These are phyloP conservation scores for Hyperoodon ampullatus DNA, from an alignment of 2,113 vertebrate genomes.

Conservation along the genomic window DNA sequence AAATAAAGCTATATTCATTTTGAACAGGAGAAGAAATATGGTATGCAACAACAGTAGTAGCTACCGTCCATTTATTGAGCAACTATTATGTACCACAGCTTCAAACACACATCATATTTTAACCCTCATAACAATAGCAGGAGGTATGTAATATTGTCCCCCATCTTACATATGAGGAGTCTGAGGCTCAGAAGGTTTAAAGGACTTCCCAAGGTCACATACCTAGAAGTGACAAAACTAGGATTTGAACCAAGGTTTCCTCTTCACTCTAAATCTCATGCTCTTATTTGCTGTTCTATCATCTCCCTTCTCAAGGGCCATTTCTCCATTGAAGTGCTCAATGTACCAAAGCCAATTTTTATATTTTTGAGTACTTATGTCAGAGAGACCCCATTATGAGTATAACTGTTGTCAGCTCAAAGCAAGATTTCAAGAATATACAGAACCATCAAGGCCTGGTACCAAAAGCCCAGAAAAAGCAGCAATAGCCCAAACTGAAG, in stretches of 20 bases:
- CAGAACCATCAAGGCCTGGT: neutral
- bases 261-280: neutral
- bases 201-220: neutral
- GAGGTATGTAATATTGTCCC: neutral
- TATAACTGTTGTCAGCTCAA: neutral
- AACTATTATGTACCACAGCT: neutral
- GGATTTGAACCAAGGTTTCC: neutral
- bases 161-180: neutral
- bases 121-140: neutral
- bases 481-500: neutral
- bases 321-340: slow-evolving; percentile 24
- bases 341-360: slow-evolving; percentile 12
- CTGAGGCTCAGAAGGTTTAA: slow-evolving; percentile 34
- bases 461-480: neutral
- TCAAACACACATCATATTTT: slow-evolving; percentile 29
- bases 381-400: neutral
- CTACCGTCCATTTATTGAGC: slow-evolving; percentile 14
- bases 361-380: neutral
- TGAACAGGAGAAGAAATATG: neutral
- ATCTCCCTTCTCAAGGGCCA: neutral
- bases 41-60: slow-evolving; percentile 28
- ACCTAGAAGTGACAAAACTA: slow-evolving; percentile 25
- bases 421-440: slow-evolving; percentile 16
- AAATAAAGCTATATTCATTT: slow-evolving; percentile 40
- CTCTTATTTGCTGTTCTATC: neutral